Evolutionary conservation across 2,113 vertebrate species (phyloP), one percentile per base, ranked within the genome.

Genomic region (Salvator merianae): DNA sequence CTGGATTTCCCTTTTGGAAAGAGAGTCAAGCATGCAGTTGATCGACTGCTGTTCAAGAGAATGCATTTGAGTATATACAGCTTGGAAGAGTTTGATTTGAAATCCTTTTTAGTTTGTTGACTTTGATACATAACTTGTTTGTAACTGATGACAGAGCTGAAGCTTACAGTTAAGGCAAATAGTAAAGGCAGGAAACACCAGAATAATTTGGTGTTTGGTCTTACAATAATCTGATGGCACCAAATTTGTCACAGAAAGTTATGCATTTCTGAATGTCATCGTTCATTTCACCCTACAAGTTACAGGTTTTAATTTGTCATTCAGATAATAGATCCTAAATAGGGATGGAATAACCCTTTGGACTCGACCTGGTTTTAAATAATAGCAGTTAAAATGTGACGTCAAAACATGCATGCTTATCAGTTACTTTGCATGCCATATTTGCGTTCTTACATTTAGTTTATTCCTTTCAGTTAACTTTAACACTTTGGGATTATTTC

Each of bases 161-260:
- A 30, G 36, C 16, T 55, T 18, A 30, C 26, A 22, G 59, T 2
- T 65, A n/a, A 22, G 30, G 38, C 59, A 43, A 22, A 55, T 18
- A 36, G 47, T 66, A 34, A 65, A 65, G 30, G 9, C 7, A 32
- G 24, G 32, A 50, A 73, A 7, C 34, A 22, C 63, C 22, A 38
- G 8, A 22, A n/a, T 9, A 30, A 0, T 18, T 74, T 2, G 28
- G 53, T 10, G 6, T 77, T 9, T 53, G 34, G 38, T 66, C 4
- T 69, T 28, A 87, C 28, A 59, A 69, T 81, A 80, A 90, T 88
- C 83, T 69, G 55, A 68, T 18, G 87, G 65, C 5, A 63, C 26
- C 0, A 1, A 24, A 7, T 13, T 7, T 79, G 88, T 79, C 59
- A 13, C 66, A 20, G 74, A 84, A 73, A 79, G 75, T 5, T 4